phyloP scores from a whole-genome alignment of 2,113 vertebrate genomes.

The Zosterops lateralis region DNA sequence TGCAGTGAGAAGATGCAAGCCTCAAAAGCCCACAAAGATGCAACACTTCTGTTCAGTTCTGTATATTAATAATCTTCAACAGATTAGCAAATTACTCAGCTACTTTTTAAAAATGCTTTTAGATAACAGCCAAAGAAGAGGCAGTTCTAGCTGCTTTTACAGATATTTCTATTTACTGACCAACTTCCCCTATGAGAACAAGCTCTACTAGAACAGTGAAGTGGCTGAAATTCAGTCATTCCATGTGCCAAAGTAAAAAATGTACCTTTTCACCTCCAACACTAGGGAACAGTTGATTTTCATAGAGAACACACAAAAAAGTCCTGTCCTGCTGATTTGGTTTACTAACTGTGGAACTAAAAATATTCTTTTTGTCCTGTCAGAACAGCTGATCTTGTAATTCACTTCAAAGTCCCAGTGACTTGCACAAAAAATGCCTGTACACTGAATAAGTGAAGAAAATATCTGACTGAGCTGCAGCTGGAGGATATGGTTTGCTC shows the following conservation, averaged over 20 bases:
- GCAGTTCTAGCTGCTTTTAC: background rate
- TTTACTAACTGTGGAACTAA: constrained; percentile 32
- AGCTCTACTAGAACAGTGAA: background rate
- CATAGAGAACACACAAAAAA: background rate
- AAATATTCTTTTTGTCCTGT: constrained; percentile 11
- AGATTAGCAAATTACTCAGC: background rate
- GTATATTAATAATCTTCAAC: background rate
- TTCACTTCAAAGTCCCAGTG: background rate
- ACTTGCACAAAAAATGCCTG: background rate
- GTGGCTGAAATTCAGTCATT: background rate
- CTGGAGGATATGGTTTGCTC: background rate
- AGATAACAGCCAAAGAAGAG: background rate
- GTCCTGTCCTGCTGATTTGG: constrained; percentile 11
- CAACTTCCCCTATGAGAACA: background rate
- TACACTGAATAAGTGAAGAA: background rate
- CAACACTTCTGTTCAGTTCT: background rate
- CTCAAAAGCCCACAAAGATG: background rate
- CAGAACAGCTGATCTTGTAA: constrained; percentile 30
- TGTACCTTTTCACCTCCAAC: constrained; percentile 16
- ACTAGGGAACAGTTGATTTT: background rate
- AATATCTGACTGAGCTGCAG: background rate
- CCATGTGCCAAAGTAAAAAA: constrained; percentile 6
- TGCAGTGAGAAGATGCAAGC: background rate
- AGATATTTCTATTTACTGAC: background rate
- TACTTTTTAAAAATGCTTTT: background rate